These are phyloP conservation scores for Smutsia temminckii DNA, from an alignment of 2,797 vertebrate genomes.

Conservation along the genomic window DNA sequence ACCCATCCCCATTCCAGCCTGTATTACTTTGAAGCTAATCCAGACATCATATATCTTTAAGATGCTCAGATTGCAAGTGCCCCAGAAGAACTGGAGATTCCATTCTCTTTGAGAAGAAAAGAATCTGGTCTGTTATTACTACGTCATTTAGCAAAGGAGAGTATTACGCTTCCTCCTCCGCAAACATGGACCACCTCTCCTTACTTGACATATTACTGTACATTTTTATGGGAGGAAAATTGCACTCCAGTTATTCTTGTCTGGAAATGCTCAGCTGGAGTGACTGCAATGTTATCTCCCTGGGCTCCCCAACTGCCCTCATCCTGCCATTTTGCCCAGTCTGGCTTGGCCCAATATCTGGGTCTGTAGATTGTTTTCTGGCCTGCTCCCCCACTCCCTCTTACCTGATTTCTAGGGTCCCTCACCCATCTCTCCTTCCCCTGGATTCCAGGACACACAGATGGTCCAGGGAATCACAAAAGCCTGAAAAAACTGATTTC, in stretches of 20 bases:
- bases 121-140: constrained; percentile 30
- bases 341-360: neutral
- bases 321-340: neutral
- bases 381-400: neutral
- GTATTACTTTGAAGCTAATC: constrained; percentile 76
- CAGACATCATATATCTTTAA: constrained; percentile 76
- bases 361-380: neutral
- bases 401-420: neutral
- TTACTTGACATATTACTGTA: neutral
- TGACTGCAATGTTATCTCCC: neutral
- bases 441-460: neutral
- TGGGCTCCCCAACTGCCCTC: neutral
- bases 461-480: too few relatives aligned
- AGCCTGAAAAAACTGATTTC: neutral
- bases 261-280: neutral
- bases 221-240: neutral
- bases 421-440: neutral
- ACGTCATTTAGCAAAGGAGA: neutral
- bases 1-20: neutral
- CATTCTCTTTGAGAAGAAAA: constrained; percentile 58
- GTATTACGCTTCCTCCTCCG: neutral
- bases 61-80: constrained; percentile 55
- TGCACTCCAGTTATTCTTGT: neutral
- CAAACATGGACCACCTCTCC: neutral
- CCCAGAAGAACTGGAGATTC: constrained; percentile 56